Conservation (phyloP, 2,888 invertebrate species). For the Stenchaetothrips biformis region DNA sequence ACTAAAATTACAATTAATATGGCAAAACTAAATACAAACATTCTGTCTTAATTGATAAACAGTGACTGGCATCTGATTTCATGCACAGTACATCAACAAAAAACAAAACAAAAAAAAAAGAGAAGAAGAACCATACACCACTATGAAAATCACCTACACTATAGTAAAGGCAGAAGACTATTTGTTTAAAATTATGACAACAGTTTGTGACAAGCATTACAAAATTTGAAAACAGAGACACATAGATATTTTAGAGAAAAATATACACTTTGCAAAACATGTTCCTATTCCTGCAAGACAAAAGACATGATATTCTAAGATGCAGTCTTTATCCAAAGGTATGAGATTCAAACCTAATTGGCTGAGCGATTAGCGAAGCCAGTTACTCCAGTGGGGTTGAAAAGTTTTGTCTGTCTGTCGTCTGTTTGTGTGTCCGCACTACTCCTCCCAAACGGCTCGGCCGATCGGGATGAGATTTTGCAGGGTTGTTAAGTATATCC, state of each 20-base stretch:
- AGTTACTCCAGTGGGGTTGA: too few relatives aligned
- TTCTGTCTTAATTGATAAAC: slow-evolving; percentile 7
- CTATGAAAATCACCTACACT: neutral
- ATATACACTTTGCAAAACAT: neutral
- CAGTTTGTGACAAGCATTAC: neutral
- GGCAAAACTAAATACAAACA: slow-evolving; percentile 8
- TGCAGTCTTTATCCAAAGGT: neutral
- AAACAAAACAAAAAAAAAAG: neutral
- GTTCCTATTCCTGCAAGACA: neutral
- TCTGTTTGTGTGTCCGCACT: too few relatives aligned
- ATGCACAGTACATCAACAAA: slow-evolving; percentile 1
- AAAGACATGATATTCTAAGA: slow-evolving; percentile 1
- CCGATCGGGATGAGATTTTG: too few relatives aligned
- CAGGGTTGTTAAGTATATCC: too few relatives aligned
- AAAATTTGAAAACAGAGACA: neutral
- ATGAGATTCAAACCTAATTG: neutral
- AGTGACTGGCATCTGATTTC: neutral
- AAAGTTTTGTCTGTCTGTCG: too few relatives aligned
- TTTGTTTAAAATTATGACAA: neutral
- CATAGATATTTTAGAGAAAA: neutral
- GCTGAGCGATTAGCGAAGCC: too few relatives aligned
- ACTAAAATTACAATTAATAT: slow-evolving; percentile 4
- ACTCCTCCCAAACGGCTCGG: too few relatives aligned
- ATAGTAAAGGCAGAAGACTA: neutral
- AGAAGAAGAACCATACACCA: neutral